A percentile compares a stretch with the other conserved stretches of the same genome.
Evolutionary conservation across 2,113 vertebrate genomes (phyloP).

Genomic region (Trematomus loennbergii): DNA sequence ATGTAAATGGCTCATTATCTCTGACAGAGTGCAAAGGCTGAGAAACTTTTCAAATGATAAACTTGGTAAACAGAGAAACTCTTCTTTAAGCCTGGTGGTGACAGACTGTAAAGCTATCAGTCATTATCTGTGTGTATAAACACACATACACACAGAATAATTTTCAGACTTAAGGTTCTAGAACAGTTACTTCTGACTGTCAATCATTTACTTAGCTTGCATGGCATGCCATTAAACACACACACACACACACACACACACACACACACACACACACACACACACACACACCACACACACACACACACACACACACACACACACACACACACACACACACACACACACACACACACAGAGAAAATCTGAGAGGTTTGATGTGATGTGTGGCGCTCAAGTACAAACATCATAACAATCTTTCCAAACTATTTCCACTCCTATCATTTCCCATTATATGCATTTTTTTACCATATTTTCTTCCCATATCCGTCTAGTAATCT

Average conservation of each 20-base stretch:
- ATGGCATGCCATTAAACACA: background rate
- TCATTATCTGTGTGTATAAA: conserved; percentile 36
- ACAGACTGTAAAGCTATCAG: conserved; percentile 55
- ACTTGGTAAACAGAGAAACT: conserved; percentile 36
- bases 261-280: rapidly evolving
- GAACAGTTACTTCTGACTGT: conserved; percentile 41
- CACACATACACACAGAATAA: conserved; percentile 23
- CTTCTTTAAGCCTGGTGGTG: conserved; percentile 21
- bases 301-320: background rate
- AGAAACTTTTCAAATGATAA: conserved; percentile 61
- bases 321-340: conserved; percentile 6
- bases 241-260: background rate
- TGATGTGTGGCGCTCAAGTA: background rate
- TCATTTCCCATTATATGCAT: background rate
- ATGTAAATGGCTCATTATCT: conserved; percentile 80
- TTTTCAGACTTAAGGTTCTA: conserved; percentile 27
- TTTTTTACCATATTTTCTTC: background rate
- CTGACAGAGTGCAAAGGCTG: conserved; percentile 62
- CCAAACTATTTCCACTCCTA: background rate
- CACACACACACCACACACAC: no score
- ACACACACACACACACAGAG: background rate
- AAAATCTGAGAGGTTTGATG: conserved; percentile 7
- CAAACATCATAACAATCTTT: background rate
- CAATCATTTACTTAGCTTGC: conserved; percentile 52
- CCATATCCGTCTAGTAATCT: background rate